Conservation (phyloP, 2,113 vertebrate genomes). For the Copsychus sechellarum region DNA sequence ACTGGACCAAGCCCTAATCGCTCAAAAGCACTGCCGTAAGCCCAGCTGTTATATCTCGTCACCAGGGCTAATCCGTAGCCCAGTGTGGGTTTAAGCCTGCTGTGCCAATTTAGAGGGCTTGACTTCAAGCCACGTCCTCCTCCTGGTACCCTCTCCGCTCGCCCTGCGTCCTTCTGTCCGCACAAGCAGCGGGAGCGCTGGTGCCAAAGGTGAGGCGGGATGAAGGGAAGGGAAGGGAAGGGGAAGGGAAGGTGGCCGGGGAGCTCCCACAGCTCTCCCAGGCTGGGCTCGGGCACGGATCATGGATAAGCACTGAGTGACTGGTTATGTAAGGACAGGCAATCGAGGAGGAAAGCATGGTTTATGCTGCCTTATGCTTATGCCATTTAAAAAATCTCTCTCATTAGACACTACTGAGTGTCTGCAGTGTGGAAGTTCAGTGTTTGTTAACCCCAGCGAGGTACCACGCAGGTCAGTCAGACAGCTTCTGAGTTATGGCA, state of each 20-base stretch:
- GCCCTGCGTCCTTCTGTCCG: neutral
- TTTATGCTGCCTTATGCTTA: neutral
- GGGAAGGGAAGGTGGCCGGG: neutral
- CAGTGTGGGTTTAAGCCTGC: neutral
- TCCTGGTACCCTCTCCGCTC: neutral
- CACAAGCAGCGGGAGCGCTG: neutral
- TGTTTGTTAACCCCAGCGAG: neutral
- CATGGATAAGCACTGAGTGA: fast-evolving
- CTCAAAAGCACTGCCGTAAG: neutral
- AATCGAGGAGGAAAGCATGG: neutral
- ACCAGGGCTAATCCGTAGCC: slow-evolving; percentile 31
- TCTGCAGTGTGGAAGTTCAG: neutral
- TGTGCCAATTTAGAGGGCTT: neutral
- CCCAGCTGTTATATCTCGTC: slow-evolving; percentile 23
- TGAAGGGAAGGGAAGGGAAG: neutral
- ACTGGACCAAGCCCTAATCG: neutral
- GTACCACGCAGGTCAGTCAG: neutral
- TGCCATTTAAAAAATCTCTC: neutral
- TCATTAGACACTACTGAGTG: neutral
- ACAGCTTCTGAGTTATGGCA: neutral
- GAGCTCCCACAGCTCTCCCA: fast-evolving
- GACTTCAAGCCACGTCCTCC: neutral
- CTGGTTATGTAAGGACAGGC: neutral
- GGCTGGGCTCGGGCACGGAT: neutral
- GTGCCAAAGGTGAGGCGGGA: neutral